Evolutionary conservation across 2,113 vertebrate genomes (phyloP), one percentile per base, ranked within the genome.

Genomic region (Muntiacus reevesi): DNA sequence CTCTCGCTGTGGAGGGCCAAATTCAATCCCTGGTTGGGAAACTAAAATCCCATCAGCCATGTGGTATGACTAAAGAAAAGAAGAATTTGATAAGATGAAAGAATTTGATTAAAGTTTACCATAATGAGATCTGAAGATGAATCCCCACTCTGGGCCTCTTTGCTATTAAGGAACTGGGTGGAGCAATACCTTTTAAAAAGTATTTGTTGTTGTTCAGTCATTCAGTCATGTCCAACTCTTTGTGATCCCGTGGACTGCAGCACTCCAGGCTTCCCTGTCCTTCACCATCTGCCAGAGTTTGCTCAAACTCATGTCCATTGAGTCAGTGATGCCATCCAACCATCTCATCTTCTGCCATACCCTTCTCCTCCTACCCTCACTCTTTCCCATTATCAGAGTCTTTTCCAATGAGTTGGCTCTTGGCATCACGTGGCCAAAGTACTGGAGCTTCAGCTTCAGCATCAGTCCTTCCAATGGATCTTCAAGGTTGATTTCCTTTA

Each of bases 1-100:
- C 30, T 81, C 8, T 52, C 17, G 21, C 78, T 50, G 47, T 19
- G 16, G 1, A 81, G 47, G 47, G 78, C 28, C 17, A 30, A 33
- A 33, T 33, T 52, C 47, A 33, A 4, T 52, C 47, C 78, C 78
- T 33, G 28, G 17, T 52, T 52, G 40, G 76, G 30, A 50, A 81
- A 81, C 47, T 81, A 52, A 52, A 47, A 81, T n/a, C 17, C 78
- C 78, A 81, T 50, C 52, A 81, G 78, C 28, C 78, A 19, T 52
- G 78, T 52, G 45, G 17, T 33, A 50, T 52, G 47, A 30, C 78
- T 10, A 52, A 47, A 50, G 33, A 27, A 81, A n/a, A 81, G 28
- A 79, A 47, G 40, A 79, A 81, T 50, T 52, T 82, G 40, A 93
- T 87, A 57, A 97, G 89, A 89, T 84, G 5, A 93, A 95, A 97